Base-by-base conservation (phyloP, 2,113 vertebrate genomes). In the Corvus cornix region DNA sequence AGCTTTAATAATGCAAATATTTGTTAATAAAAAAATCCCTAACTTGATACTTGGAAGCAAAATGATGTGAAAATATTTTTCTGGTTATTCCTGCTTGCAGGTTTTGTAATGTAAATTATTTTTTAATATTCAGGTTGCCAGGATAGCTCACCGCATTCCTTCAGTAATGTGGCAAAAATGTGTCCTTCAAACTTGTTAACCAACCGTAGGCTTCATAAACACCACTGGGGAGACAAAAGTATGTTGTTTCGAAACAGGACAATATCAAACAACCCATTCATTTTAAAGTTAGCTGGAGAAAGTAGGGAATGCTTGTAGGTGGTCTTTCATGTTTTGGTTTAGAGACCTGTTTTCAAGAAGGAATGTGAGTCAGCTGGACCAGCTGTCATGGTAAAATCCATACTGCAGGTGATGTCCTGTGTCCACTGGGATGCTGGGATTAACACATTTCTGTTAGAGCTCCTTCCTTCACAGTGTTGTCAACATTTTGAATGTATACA, bases 311-410 rank as follows among this genome's bases (percentile, higher is more conserved):
- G 43, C 48, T 72, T 93, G 73, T 70, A 91, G 75, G 48, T 79
- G 72, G 49, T 56, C 74, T 94, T 56, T 75, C 55, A 39, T 93
- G 69, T 95, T 95, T 87, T 67, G 51, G 87, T 85, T 56, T 82
- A 20, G 70, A 73, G 55, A 92, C 23, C 77, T 84, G 5, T 30
- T 49, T 90, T 83, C 6, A 5, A 55, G 85, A 56, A 39, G 85
- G 85, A 92, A 30, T 52, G 24, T 27, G 86, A n/a, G 11, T 27
- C n/a, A 64, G 44, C 43, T 69, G 59, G 69, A 33, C 21, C 68
- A 81, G 58, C 62, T 46, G 43, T 35, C 6, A 0, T 8, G 58
- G 74, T 18, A 58, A 77, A 82, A 82, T 43, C 31, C 28, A 4
- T 79, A 4, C 88, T 68, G 31, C 18, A 69, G 64, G 75, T 43